Evolutionary conservation across 2,888 invertebrate genomes (phyloP).

Genomic region (Eubasilissa splendida): DNA sequence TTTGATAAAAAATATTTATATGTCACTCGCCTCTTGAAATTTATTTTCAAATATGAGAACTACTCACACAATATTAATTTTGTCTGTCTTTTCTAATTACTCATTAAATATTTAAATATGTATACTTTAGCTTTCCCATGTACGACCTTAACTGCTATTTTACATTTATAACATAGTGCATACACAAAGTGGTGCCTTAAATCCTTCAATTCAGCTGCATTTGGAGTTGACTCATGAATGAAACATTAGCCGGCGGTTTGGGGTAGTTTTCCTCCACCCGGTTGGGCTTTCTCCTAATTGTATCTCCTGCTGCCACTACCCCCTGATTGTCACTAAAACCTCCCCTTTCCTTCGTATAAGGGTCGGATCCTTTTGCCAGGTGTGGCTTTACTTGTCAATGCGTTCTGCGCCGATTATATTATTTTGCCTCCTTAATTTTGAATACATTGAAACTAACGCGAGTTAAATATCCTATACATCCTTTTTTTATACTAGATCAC

Average conservation of each 20-base stretch:
- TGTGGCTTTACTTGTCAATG: constrained; percentile 13
- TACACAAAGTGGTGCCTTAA: constrained; percentile 9
- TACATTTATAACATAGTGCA: constrained; percentile 1
- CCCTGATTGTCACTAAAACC: constrained; percentile 23
- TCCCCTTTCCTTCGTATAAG: neutral
- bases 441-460: too few species aligned
- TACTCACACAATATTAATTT: too few species aligned
- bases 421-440: neutral
- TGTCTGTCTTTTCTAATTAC: too few species aligned
- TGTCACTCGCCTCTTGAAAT: too few species aligned
- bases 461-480: too few species aligned
- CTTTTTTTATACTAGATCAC: too few species aligned
- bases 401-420: neutral
- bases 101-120: too few species aligned
- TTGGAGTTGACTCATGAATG: constrained; percentile 10
- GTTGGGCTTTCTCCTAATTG: constrained; percentile 24
- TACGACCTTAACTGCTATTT: too few species aligned
- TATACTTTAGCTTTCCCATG: too few species aligned
- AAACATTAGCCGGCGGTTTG: constrained; percentile 10
- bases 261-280: neutral
- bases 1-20: too few species aligned
- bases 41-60: too few species aligned
- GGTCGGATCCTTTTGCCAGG: constrained; percentile 24
- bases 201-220: constrained; percentile 19
- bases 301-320: constrained; percentile 16